Base-by-base conservation (phyloP, 2,888 invertebrate species). In the Nematopogon swammerdamellus region DNA sequence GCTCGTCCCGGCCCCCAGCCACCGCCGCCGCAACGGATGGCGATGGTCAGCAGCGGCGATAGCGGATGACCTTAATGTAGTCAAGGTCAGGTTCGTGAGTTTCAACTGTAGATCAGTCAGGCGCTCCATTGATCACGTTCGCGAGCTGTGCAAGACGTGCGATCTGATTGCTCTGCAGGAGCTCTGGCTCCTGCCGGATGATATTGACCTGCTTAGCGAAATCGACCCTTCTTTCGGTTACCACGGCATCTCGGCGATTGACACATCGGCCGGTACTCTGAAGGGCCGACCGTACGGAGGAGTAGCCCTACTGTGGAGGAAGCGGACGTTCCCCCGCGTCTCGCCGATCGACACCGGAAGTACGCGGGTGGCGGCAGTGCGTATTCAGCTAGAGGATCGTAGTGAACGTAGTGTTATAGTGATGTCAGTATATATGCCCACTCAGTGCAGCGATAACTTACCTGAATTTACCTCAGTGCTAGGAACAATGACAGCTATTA, bases 381-480 rank as follows among this genome's bases (percentile, higher is more conserved):
- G 53, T 50, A 36, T 54, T 1, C n/a, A n/a, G 2, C 16, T 50
- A 2, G 19, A 30, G 1, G 52, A 52, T n/a, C n/a, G n/a, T n/a
- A n/a, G n/a, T n/a, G n/a, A n/a, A 18, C 45, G 51, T 1, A 36
- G 48, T 2, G 43, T 59, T 18, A 8, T 59, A 36, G 47, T 60
- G 5, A 46, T 58, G 3, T 50, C 47, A 25, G 56, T 58, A 2
- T 60, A 60, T 25, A 58, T 60, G 58, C 59, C 59, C 1, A 58
- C 55, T 1, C 54, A 57, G 17, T 17, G 25, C 3, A 18, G 6
- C n/a, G 56, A 58, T 2, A 56, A 60, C 45, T 16, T 60, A 5
- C 8, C 49, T 14, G 11, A 18, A 17, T 17, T 54, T 51, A 36
- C 36, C 36, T 36, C 36, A 14, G 36, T 36, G 36, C n/a, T 36